Evolutionary conservation across 2,113 vertebrate species (phyloP), one percentile per base, ranked within the genome.

Genomic region (Ceyx margarethae): DNA sequence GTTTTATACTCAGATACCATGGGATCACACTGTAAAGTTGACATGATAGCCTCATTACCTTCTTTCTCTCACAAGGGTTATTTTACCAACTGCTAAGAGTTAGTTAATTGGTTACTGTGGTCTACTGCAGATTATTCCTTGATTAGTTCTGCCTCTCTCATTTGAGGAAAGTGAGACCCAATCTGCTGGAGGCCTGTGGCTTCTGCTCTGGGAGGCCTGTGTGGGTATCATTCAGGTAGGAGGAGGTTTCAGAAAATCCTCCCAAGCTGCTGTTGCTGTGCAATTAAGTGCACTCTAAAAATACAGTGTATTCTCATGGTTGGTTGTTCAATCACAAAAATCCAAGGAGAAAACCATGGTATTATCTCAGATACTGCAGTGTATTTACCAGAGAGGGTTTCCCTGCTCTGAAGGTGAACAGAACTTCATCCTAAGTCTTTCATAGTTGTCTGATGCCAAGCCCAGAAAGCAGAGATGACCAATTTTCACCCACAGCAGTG

Each of bases 401-500:
- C 8, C 40, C 9, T 13, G 23, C 26, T 40, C 56, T 61, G 56
- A 58, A 58, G 37, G 25, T 15, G 64, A 65, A 18, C 5, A 26
- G 6, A 42, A 43, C 26, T 28, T 65, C 40, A 40, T 22, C 13
- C 23, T 1, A 4, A 43, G 72, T 31, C 64, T 58, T 71, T 29
- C 2, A 42, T 11, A 37, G 37, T 3, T 19, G 19, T 7, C 35
- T 35, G 29, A 18, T 33, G 46, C 19, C 26, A 25, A 81, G 26
- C 51, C 25, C 77, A 5, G 77, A 35, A 54, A 43, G 14, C 28
- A 50, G 79, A 46, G 40, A 8, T 28, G 56, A 16, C n/a, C 25
- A 31, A 20, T 18, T 48, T 21, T n/a, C 81, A 67, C 40, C 25
- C 1, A 0, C 31, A 50, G 37, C 51, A 53, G 4, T 0, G 46